These are phyloP conservation scores for Dallia pectoralis DNA, from an alignment of 2,797 vertebrate genomes.

Conservation along the genomic window DNA sequence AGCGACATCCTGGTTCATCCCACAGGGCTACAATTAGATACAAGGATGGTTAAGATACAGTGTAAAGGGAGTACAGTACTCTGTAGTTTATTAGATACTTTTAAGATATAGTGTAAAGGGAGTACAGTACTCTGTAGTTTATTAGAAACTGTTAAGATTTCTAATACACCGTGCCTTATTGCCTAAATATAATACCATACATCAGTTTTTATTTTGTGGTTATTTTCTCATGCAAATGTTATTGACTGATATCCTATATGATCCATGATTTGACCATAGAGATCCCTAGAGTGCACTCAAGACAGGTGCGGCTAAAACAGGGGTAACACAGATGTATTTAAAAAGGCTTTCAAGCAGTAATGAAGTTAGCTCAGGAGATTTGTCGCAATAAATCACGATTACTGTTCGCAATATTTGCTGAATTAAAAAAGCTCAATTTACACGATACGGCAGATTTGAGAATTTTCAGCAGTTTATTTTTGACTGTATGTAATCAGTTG, in stretches of 20 bases:
- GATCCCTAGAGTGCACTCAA: background rate
- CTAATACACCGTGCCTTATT: no score
- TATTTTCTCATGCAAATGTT: background rate
- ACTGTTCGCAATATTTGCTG: no score
- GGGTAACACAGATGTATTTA: background rate
- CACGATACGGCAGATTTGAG: no score
- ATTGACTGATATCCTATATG: background rate
- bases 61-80: background rate
- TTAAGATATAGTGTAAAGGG: background rate
- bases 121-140: background rate
- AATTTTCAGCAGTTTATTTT: no score
- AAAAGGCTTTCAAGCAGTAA: no score
- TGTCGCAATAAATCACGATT: no score
- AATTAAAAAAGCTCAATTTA: no score
- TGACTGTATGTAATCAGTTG: no score
- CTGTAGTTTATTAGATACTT: no score
- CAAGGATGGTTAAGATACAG: background rate
- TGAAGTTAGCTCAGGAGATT: no score
- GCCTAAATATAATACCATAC: background rate
- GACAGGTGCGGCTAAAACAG: background rate
- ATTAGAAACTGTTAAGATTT: no score
- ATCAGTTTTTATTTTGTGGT: background rate
- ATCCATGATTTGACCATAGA: background rate
- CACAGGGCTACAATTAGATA: background rate
- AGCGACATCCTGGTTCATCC: constrained; percentile 76